Evolutionary conservation across 2,797 vertebrate genomes (phyloP).

Genomic region (Enteromius paludinosus): DNA sequence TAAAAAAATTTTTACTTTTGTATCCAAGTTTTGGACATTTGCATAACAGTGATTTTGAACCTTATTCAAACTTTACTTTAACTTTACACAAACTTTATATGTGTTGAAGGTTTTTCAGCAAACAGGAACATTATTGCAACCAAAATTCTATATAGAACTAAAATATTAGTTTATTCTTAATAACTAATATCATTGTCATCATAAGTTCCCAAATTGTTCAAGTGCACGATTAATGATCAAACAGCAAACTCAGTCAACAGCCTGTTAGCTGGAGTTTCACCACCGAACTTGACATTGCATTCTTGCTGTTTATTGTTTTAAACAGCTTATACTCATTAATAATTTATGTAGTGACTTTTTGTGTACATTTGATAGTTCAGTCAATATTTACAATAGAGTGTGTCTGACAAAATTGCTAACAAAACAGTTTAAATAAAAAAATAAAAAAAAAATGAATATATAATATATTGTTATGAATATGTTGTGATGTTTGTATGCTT

Average conservation of each 20-base stretch:
- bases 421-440: neutral
- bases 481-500: neutral
- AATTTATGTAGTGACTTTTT: too few species aligned
- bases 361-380: neutral
- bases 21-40: neutral
- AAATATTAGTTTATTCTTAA: neutral
- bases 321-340: neutral
- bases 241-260: neutral
- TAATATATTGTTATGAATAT: neutral
- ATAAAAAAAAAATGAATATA: neutral
- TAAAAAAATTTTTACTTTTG: neutral
- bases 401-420: neutral
- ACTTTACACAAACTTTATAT: too few species aligned
- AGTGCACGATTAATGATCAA: neutral
- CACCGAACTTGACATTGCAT: neutral
- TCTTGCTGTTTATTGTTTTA: neutral
- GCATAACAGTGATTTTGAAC: neutral
- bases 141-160: neutral
- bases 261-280: neutral
- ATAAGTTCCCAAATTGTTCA: neutral
- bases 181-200: neutral
- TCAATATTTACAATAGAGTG: neutral
- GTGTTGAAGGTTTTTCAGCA: neutral
- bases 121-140: too few species aligned
- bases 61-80: neutral